A percentile compares a stretch with the other conserved stretches of the same genome.
Evolutionary conservation across 2,888 invertebrate species (phyloP).

Genomic region (Nomada lathburiana): DNA sequence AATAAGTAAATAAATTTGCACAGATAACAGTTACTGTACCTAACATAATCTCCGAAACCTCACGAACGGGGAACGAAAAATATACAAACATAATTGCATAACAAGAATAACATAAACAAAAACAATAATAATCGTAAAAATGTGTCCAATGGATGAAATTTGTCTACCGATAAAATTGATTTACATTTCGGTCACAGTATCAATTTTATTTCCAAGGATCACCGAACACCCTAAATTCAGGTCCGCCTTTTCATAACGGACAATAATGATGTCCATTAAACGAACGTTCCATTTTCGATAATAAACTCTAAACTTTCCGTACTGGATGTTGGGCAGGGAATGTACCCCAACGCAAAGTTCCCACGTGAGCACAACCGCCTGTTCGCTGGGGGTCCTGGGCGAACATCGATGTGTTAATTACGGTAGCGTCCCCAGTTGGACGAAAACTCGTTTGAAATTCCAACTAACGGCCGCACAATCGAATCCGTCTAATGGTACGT

Average conservation of each 20-base stretch:
- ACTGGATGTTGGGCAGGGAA: constrained; percentile 22
- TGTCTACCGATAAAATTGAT: too few species aligned
- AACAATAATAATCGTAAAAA: too few species aligned
- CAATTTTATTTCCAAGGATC: too few species aligned
- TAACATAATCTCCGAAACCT: too few species aligned
- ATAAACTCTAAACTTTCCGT: constrained; percentile 20
- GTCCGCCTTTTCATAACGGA: not conserved
- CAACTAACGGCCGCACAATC: constrained; percentile 53
- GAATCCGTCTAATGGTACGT: constrained; percentile 47
- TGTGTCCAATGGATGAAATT: too few species aligned
- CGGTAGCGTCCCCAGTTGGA: constrained; percentile 45
- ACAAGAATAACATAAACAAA: too few species aligned
- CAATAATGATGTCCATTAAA: not conserved
- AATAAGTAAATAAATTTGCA: too few species aligned
- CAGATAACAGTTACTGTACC: too few species aligned
- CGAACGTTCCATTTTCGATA: constrained; percentile 3
- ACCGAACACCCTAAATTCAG: too few species aligned
- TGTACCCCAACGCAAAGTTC: constrained; percentile 48
- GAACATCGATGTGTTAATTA: constrained; percentile 68
- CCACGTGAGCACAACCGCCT: constrained; percentile 60
- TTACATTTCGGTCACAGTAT: too few species aligned
- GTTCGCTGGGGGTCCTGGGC: constrained; percentile 63
- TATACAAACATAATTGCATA: too few species aligned
- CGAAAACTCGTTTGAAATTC: constrained; percentile 56
- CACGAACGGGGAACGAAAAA: too few species aligned